phyloP scores from a whole-genome alignment of 2,888 invertebrate species.

The Lottia scabra region DNA sequence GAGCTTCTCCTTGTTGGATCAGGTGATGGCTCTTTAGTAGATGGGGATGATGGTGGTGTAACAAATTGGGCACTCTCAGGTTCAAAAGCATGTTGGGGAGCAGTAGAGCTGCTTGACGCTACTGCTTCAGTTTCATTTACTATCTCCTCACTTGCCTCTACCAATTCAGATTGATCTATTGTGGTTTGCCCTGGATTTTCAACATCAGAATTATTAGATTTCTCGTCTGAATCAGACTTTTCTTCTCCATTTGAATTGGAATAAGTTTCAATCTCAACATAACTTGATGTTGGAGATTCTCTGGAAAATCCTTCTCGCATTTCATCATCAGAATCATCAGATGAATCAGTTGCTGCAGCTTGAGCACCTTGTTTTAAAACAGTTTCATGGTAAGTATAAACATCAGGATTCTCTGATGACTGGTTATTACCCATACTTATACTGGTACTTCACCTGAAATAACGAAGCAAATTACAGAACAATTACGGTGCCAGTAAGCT shows the following conservation, averaged over 20 bases:
- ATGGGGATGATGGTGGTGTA: background rate
- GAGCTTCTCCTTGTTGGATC: background rate
- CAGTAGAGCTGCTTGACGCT: background rate
- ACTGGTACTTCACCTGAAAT: background rate
- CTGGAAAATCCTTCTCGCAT: background rate
- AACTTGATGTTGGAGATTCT: background rate
- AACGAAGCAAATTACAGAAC: too few relatives aligned
- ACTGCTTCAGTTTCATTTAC: too few relatives aligned
- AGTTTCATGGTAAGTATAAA: background rate
- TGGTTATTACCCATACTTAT: background rate
- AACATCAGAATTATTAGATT: background rate
- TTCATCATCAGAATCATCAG: background rate
- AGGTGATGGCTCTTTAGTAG: background rate
- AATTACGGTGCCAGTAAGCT: too few relatives aligned
- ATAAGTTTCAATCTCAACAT: background rate
- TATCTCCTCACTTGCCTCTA: too few relatives aligned
- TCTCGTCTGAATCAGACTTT: background rate
- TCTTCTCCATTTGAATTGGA: background rate
- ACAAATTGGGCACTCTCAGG: background rate
- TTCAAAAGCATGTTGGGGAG: background rate
- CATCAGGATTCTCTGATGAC: background rate
- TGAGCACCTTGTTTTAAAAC: background rate
- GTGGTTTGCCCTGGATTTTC: too few relatives aligned
- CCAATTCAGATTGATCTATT: too few relatives aligned
- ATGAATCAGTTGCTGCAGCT: background rate